Evolutionary conservation across 2,888 invertebrate species (phyloP), one percentile per base, ranked within the genome.

Genomic region (Caenorhabditis parvicauda): DNA sequence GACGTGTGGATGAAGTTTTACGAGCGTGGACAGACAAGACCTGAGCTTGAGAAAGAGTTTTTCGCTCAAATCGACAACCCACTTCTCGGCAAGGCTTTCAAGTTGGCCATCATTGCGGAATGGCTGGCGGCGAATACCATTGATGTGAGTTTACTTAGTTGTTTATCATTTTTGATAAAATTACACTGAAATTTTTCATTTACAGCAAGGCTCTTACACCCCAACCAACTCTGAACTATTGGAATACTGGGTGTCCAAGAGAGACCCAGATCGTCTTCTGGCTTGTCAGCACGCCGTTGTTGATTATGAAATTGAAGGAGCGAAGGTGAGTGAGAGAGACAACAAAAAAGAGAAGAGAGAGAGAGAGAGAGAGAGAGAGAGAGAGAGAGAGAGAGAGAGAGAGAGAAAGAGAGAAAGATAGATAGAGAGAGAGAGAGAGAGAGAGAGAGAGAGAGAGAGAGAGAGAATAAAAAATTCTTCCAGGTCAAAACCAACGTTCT

Each of bases 1-100:
- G 79, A 79, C 58, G 76, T 79, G 5, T 79, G 79, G 79, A 79
- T 79, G 79, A 79, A 79, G 56, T 79, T 78, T 65, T 79, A 76
- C 54, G 78, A 78, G 62, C 59, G 75, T 49, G 74, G 74, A 28
- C 72, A 61, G 17, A 65, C 72, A 4, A 45, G 76, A 38, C 68
- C 72, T 1, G 75, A 76, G 65, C 53, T 79, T 29, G 79, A 79
- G 51, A 73, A 76, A 57, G 74, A 79, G 46, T 79, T 79, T 67
- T 79, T 79, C 54, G 67, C 75, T 6, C 76, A 80, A 45, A 70
- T 79, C 41, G 79, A 79, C 64, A 79, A 79, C 61, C 79, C 79
- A 21, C 66, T 79, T 6, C 68, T 79, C 12, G 79, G 79, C 27
- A 74, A 72, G 38, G 79, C 79, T 12, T 78, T 79, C 65, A 79